Conservation (phyloP, 2,113 vertebrate genomes). For the Picathartes gymnocephalus region DNA sequence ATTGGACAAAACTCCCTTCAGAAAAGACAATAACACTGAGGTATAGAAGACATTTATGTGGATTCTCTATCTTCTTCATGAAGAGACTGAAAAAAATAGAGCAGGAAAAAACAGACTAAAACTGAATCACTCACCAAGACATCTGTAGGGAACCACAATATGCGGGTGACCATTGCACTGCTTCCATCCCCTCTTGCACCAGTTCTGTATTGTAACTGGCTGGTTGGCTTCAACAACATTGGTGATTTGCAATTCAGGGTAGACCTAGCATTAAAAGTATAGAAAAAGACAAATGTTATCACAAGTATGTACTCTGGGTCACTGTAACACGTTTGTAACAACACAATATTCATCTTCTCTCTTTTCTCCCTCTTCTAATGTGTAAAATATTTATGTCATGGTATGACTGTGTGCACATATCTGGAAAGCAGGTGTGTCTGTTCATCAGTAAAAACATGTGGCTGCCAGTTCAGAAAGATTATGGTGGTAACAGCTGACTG, state of each 20-base stretch:
- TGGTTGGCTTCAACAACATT: conserved; percentile 99
- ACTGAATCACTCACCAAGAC: conserved; percentile 80
- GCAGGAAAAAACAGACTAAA: not conserved
- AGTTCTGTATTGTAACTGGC: conserved; percentile 94
- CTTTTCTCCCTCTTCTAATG: not conserved
- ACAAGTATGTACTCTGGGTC: not conserved
- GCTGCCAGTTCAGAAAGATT: not conserved
- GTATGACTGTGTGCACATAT: not conserved
- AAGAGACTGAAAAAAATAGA: not conserved
- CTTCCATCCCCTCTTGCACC: conserved; percentile 94
- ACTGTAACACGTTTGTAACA: not conserved
- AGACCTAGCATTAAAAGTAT: conserved; percentile 77
- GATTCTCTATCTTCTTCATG: not conserved
- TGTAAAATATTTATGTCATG: not conserved
- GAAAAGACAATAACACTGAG: not conserved
- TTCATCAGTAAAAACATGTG: not conserved
- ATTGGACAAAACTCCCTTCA: not conserved
- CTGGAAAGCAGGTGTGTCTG: not conserved
- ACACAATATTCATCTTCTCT: not conserved
- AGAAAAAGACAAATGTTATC: not conserved
- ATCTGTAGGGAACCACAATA: conserved; percentile 97
- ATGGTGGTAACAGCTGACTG: not conserved
- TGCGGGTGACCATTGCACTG: conserved; percentile 89
- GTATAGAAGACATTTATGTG: not conserved
- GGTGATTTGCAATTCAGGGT: conserved; percentile 96